Base-by-base conservation (phyloP, 2,888 invertebrate species). In the Epinotia brunnichana region DNA sequence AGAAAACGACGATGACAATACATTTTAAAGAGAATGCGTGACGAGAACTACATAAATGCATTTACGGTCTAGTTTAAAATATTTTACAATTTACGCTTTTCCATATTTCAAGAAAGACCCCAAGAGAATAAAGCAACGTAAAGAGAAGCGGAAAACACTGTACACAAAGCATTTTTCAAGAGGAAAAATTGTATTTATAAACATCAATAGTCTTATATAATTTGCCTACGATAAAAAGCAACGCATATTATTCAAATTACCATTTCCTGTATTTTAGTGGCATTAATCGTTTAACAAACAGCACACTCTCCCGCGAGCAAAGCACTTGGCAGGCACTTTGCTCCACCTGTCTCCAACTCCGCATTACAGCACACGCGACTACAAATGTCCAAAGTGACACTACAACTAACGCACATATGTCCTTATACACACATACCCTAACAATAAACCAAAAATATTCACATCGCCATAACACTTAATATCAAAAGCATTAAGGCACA, bases 301-400 rank as follows among this genome's bases (percentile, higher is more conserved):
- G 51, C 48, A n/a, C 48, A 5, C 29, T 2, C 21, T 3, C 15
- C 10, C n/a, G 3, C 13, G 5, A 48, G 41, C 9, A 15, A 48
- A 68, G 60, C 61, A 54, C 60, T 69, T 39, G 59, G 48, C 68
- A 60, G 39, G 51, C 68, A 69, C 69, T 69, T 53, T 19, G 21
- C 61, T 35, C 41, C 69, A 69, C 69, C 69, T 69, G 69, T 69
- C 69, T 61, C 54, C 60, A 62, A 53, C 61, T 61, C 41, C 24
- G n/a, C 56, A 61, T 19, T 10, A 60, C 51, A 21, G 11, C 48
- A 9, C 48, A 24, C 51, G 11, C 29, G 51, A 51, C 59, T 57
- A 2, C n/a, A 59, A 63, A 63, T 24, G 62, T 2, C 62, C 2
- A 2, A 63, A 51, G 48, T 10, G 51, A 48, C 51, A 17, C n/a